These are phyloP conservation scores for Nibea albiflora DNA, from an alignment of 2,113 vertebrate genomes.

Conservation along the genomic window DNA sequence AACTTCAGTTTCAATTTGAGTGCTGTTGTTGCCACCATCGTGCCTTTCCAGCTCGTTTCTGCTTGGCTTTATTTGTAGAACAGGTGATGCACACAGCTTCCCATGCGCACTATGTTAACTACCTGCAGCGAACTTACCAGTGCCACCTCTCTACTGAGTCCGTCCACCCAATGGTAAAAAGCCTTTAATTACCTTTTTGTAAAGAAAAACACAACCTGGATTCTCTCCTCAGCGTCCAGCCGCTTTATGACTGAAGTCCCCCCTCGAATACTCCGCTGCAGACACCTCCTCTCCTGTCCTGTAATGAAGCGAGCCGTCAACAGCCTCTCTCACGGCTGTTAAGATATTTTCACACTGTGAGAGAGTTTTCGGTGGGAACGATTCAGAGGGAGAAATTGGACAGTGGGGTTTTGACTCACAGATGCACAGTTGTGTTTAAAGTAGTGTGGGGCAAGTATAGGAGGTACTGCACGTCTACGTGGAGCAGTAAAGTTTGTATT, in stretches of 20 bases:
- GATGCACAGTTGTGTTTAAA: slow-evolving; percentile 5
- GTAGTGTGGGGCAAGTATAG: background rate
- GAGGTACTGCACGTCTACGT: background rate
- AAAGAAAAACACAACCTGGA: slow-evolving; percentile 48
- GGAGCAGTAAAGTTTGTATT: background rate
- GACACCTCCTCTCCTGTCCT: slow-evolving; percentile 63
- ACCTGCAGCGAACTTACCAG: slow-evolving; percentile 22
- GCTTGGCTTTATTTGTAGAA: slow-evolving; percentile 4
- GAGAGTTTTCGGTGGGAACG: slow-evolving; percentile 40
- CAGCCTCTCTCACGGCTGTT: slow-evolving; percentile 36
- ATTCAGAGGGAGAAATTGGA: background rate
- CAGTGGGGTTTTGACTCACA: background rate
- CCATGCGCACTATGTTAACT: slow-evolving; percentile 43
- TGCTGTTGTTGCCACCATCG: background rate
- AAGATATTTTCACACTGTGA: slow-evolving; percentile 48
- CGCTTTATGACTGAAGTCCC: slow-evolving; percentile 40
- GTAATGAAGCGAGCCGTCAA: slow-evolving; percentile 58
- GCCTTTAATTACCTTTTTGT: slow-evolving; percentile 72
- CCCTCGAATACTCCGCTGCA: slow-evolving; percentile 30
- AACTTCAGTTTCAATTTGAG: background rate
- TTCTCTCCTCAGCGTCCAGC: slow-evolving; percentile 36
- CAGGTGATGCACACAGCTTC: slow-evolving; percentile 52
- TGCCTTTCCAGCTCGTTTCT: background rate
- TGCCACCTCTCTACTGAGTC: slow-evolving; percentile 25
- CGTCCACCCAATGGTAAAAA: slow-evolving; percentile 44